Evolutionary conservation across 2,888 invertebrate species (phyloP).

Genomic region (Conus canariensis): DNA sequence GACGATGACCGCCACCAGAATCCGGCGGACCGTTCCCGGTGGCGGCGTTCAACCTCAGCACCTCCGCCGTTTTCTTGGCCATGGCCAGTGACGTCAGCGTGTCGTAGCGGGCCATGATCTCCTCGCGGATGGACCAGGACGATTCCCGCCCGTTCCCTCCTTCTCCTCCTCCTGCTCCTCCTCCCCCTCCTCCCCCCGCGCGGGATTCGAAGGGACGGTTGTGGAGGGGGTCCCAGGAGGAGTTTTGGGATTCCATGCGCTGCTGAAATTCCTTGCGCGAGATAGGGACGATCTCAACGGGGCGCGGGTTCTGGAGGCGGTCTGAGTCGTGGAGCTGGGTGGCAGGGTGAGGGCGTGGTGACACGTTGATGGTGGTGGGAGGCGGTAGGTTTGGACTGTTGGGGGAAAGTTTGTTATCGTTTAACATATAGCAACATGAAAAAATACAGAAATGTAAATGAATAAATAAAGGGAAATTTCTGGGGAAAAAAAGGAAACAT

Average conservation of each 20-base stretch:
- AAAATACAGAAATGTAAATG: too few relatives aligned
- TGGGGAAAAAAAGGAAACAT: too few relatives aligned
- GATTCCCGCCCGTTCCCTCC: neutral
- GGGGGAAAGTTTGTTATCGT: neutral
- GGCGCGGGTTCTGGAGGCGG: neutral
- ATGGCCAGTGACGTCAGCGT: constrained; percentile 39
- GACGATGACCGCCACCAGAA: constrained; percentile 7
- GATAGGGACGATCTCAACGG: constrained; percentile 41
- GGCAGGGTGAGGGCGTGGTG: too few relatives aligned
- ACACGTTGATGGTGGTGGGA: too few relatives aligned
- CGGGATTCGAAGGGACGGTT: constrained; percentile 34
- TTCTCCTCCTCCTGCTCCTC: neutral
- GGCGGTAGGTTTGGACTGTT: neutral
- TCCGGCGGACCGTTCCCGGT: neutral
- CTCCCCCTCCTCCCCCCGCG: neutral
- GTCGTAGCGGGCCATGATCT: constrained; percentile 37
- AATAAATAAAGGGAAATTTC: too few relatives aligned
- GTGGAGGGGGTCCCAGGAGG: constrained; percentile 39
- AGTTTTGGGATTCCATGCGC: neutral
- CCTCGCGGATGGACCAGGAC: constrained; percentile 37
- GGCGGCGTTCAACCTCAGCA: neutral
- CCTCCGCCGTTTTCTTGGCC: constrained; percentile 38
- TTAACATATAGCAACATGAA: too few relatives aligned
- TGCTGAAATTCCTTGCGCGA: constrained; percentile 27
- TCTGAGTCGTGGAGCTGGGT: too few relatives aligned